These are phyloP conservation scores for Echinarachnius parma DNA, from an alignment of 53 echinoderm and acorn worm genomes.

Conservation along the genomic window DNA sequence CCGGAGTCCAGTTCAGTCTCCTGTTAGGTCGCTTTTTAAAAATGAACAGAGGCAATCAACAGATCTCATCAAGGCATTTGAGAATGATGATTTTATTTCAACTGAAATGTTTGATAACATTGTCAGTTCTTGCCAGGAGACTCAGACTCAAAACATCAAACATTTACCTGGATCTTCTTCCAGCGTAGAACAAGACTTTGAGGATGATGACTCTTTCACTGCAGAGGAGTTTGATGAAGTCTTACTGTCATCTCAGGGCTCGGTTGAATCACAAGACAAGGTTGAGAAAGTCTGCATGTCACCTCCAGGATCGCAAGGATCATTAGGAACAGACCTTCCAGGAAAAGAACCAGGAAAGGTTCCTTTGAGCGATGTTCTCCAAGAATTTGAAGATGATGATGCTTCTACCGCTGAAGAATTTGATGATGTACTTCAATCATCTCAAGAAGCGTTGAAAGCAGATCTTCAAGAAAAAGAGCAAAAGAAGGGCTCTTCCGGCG, in stretches of 20 bases:
- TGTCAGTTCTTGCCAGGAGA: not conserved
- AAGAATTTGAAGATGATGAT: not conserved
- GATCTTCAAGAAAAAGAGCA: too few species aligned
- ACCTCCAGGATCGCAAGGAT: not conserved
- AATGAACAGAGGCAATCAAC: not conserved
- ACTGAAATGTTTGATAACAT: constrained; percentile 29
- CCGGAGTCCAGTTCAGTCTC: not conserved
- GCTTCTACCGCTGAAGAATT: too few species aligned
- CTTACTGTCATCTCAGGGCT: constrained; percentile 7
- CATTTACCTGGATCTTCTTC: constrained; percentile 5
- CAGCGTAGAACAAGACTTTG: constrained; percentile 14
- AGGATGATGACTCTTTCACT: constrained; percentile 20
- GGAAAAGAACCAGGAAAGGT: not conserved
- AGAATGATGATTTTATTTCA: constrained; percentile 17
- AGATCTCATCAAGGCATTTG: constrained; percentile 15
- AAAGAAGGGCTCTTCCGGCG: too few species aligned
- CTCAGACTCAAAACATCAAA: constrained; percentile 1
- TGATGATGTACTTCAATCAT: too few species aligned
- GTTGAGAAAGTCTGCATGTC: not conserved
- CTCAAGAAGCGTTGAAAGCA: too few species aligned
- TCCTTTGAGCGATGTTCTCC: not conserved
- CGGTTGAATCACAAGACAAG: not conserved
- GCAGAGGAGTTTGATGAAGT: constrained; percentile 45
- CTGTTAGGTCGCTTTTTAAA: constrained; percentile 11
- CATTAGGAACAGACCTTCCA: not conserved